Conservation (phyloP, 2,797 vertebrate species). For the Schizothorax lantsangensis region DNA sequence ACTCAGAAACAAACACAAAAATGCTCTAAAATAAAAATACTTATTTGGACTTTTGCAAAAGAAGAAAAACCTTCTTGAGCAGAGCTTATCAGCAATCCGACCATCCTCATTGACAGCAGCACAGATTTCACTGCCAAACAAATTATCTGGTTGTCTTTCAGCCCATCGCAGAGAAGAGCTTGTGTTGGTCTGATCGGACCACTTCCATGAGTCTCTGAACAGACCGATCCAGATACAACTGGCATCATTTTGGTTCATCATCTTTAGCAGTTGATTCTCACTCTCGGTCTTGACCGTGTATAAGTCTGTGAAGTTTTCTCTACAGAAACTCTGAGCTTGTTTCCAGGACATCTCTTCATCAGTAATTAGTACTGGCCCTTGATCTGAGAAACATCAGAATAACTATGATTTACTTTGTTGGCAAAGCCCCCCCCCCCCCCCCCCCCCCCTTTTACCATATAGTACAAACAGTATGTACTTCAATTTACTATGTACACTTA, state of each 20-base stretch:
- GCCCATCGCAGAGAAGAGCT: neutral
- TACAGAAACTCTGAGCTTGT: neutral
- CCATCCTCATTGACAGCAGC: neutral
- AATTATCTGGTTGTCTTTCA: neutral
- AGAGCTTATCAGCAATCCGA: neutral
- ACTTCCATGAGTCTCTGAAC: slow-evolving; percentile 8
- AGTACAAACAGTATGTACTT: too few species aligned
- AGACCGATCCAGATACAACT: neutral
- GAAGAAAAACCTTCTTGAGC: neutral
- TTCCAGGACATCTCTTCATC: neutral
- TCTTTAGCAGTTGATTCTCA: neutral
- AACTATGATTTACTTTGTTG: neutral
- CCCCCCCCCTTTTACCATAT: too few species aligned
- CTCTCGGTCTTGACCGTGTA: slow-evolving; percentile 35
- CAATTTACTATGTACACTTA: too few species aligned
- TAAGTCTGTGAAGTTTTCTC: slow-evolving; percentile 59
- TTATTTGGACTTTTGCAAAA: neutral
- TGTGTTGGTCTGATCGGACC: neutral
- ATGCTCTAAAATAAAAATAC: neutral
- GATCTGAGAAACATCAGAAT: neutral
- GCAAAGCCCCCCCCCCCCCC: too few species aligned
- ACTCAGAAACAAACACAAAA: neutral
- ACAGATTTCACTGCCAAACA: neutral
- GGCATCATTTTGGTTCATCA: fast-evolving
- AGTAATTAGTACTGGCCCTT: neutral